Conservation (phyloP, 2,888 invertebrate genomes). For the Ochropacha duplaris region DNA sequence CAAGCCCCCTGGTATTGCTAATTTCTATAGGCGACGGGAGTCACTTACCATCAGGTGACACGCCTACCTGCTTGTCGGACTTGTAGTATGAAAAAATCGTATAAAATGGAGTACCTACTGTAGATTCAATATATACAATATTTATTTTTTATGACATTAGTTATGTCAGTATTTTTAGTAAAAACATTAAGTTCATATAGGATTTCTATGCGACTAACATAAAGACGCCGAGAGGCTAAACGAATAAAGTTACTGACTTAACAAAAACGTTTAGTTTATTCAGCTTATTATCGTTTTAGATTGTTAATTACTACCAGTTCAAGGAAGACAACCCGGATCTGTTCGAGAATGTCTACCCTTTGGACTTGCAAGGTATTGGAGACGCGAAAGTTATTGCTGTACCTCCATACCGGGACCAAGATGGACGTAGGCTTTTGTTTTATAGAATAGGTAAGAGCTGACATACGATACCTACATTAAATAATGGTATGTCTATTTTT, state of each 20-base stretch:
- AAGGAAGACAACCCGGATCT: conserved; percentile 87
- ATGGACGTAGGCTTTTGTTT: conserved; percentile 87
- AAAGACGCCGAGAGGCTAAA: not conserved
- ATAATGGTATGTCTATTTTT: no score
- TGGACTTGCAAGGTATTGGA: conserved; percentile 85
- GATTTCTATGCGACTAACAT: not conserved
- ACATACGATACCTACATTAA: no score
- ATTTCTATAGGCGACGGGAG: no score
- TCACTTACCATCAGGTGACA: no score
- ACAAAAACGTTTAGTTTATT: not conserved
- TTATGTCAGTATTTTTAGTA: no score
- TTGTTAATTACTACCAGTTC: conserved; percentile 89
- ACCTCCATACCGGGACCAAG: conserved; percentile 89
- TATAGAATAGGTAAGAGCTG: conserved; percentile 85
- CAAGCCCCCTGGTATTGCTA: no score
- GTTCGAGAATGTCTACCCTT: conserved; percentile 86
- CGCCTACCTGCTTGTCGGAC: no score
- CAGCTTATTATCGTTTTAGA: conserved; percentile 63
- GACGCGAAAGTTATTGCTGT: conserved; percentile 87
- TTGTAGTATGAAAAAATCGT: no score
- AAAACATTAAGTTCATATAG: not conserved
- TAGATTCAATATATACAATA: no score
- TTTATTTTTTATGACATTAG: no score
- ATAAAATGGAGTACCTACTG: no score
- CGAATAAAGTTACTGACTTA: not conserved